A percentile compares a stretch with the other conserved stretches of the same genome.
Evolutionary conservation across 2,113 vertebrate species (phyloP).

Genomic region (Antechinus stuartii): DNA sequence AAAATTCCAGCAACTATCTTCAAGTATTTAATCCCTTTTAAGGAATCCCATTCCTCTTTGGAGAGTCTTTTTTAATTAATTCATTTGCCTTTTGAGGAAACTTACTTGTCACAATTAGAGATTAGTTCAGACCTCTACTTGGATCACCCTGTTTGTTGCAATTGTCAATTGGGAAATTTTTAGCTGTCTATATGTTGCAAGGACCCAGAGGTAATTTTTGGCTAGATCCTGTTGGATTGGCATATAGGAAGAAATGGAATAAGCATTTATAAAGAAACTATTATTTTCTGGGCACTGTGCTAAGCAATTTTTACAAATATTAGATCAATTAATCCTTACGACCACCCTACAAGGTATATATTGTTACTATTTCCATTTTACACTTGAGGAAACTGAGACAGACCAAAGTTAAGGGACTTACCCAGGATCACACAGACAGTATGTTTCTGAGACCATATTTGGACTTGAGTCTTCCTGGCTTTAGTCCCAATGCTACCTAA

Average conservation of each 20-base stretch:
- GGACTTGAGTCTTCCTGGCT: background rate
- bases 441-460: background rate
- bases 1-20: background rate
- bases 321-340: background rate
- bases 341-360: background rate
- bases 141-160: background rate
- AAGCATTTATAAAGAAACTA: background rate
- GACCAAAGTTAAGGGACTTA: background rate
- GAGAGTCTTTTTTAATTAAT: background rate
- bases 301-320: background rate
- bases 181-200: background rate
- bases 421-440: background rate
- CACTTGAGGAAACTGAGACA: background rate
- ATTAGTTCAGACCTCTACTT: background rate
- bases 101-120: background rate
- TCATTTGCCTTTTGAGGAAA: background rate
- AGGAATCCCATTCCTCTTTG: background rate
- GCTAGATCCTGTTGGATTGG: background rate
- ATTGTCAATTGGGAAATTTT: background rate
- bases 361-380: background rate
- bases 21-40: background rate
- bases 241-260: background rate
- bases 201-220: background rate
- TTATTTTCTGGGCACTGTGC: background rate
- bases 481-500: background rate